phyloP scores from a whole-genome alignment of 2,888 invertebrate genomes.

The Chymomyza fuscimana region DNA sequence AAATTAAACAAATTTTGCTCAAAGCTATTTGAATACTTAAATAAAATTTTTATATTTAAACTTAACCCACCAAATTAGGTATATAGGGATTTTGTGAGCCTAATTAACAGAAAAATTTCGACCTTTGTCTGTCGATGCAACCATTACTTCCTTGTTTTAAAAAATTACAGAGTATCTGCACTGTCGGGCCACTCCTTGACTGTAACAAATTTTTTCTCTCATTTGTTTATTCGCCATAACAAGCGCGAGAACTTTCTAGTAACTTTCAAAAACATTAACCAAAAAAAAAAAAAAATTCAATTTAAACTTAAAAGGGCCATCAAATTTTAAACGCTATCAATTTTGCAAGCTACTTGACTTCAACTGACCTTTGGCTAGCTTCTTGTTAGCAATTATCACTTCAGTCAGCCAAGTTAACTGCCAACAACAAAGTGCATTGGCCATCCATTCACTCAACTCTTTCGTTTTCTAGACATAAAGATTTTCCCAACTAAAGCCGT shows the following conservation, averaged over 20 bases:
- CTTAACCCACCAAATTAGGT: no score
- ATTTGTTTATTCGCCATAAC: conserved; percentile 9
- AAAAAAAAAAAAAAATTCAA: conserved; percentile 11
- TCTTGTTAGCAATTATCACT: background rate
- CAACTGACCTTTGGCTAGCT: conserved; percentile 35
- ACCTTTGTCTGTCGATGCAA: no score
- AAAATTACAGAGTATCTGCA: no score
- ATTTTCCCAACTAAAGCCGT: conserved; percentile 48
- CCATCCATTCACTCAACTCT: background rate
- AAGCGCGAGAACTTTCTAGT: conserved; percentile 13
- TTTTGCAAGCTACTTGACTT: conserved; percentile 24
- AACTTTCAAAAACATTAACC: background rate
- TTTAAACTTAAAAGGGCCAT: conserved; percentile 4
- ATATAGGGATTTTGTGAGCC: background rate
- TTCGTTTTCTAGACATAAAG: conserved; percentile 5
- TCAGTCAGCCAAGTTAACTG: background rate
- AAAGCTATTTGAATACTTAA: no score
- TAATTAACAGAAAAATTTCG: no score
- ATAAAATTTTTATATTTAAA: no score
- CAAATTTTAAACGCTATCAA: background rate
- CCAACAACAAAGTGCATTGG: conserved; percentile 9
- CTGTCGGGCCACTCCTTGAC: no score
- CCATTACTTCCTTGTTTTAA: background rate
- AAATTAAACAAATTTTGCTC: no score
- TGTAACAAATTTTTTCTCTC: no score